Evolutionary conservation across 2,113 vertebrate species (phyloP).

Genomic region (Myotis lucifugus): DNA sequence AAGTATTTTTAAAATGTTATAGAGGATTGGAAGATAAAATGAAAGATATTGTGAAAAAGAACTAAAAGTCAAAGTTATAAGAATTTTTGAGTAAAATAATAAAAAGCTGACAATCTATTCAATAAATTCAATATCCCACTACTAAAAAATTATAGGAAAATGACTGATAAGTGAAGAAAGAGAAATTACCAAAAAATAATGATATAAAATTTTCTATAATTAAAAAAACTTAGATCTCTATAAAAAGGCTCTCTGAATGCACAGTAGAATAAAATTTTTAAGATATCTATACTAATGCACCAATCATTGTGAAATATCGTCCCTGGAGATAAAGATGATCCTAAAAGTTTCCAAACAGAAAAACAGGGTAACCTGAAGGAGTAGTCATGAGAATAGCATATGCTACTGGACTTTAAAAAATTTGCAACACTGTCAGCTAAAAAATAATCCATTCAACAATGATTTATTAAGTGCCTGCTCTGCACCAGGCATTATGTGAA

Average conservation of each 20-base stretch:
- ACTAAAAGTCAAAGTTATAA: not conserved
- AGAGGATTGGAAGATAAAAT: not conserved
- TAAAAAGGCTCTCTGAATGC: not conserved
- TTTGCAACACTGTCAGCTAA: not conserved
- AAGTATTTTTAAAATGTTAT: not conserved
- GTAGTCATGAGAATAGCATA: not conserved
- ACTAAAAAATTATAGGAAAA: not conserved
- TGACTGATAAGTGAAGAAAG: not conserved
- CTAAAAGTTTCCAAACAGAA: not conserved
- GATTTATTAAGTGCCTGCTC: not conserved
- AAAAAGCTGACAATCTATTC: not conserved
- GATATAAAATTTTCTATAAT: not conserved
- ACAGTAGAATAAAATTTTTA: not conserved
- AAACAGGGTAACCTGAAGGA: not conserved
- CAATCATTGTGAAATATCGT: not conserved
- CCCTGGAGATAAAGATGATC: not conserved
- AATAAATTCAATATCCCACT: not conserved
- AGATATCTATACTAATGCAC: not conserved
- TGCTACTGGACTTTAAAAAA: not conserved
- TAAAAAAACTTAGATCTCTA: not conserved
- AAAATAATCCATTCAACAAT: conserved; percentile 27
- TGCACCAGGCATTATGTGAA: not conserved
- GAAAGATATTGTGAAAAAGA: not conserved
- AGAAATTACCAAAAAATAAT: not conserved
- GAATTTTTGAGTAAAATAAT: not conserved